A percentile compares a stretch with the other conserved stretches of the same genome.
Evolutionary conservation across 2,888 invertebrate species (phyloP).

Genomic region (Kryphioiulus occultus): DNA sequence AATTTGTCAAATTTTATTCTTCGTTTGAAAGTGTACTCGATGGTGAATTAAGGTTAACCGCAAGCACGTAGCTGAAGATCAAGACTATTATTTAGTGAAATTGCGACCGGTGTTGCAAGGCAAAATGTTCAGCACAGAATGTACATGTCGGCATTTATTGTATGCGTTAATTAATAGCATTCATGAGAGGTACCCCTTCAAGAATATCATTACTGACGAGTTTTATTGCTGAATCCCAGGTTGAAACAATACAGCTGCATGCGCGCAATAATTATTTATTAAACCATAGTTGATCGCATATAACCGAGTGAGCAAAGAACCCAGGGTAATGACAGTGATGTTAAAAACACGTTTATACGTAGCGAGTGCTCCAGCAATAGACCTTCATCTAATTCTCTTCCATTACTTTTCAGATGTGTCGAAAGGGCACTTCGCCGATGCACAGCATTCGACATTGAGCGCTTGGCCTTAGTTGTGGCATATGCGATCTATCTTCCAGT

Average conservation of each 20-base stretch:
- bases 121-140: background rate
- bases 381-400: background rate
- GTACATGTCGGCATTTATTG: background rate
- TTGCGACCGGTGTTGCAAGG: background rate
- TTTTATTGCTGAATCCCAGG: background rate
- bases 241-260: too few species aligned
- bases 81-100: too few species aligned
- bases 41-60: background rate
- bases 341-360: too few species aligned
- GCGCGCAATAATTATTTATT: too few species aligned
- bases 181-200: background rate
- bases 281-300: too few species aligned
- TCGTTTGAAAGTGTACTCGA: background rate
- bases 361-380: background rate
- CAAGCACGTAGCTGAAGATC: background rate
- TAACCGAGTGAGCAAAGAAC: too few species aligned
- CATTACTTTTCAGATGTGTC: background rate
- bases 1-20: background rate
- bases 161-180: background rate
- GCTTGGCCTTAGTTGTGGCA: background rate
- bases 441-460: background rate
- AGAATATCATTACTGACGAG: background rate
- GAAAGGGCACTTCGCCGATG: background rate
- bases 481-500: background rate
- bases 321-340: too few species aligned